These are phyloP conservation scores for Pecten maximus DNA, from an alignment of 2,888 invertebrate species.

Conservation along the genomic window DNA sequence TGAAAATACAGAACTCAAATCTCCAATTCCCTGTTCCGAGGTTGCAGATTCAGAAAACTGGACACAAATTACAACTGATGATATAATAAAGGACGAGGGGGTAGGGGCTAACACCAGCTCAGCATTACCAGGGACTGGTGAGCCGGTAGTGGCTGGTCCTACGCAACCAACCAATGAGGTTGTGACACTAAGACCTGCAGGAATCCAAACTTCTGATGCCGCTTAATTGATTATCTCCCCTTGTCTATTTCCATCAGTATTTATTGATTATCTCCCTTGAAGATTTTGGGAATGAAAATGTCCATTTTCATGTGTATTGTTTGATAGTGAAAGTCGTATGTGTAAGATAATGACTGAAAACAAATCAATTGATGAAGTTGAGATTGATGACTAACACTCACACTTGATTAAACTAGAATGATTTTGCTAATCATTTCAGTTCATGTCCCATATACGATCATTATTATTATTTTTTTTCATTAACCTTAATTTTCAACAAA, in stretches of 20 bases:
- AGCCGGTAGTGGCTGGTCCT: neutral
- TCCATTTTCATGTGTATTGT: no score
- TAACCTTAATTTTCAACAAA: no score
- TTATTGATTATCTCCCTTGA: neutral
- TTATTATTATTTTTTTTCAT: no score
- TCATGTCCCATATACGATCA: no score
- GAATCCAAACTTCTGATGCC: neutral
- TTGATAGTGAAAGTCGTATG: no score
- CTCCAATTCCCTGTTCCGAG: slow-evolving; percentile 54
- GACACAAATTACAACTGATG: neutral
- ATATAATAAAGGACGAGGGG: neutral
- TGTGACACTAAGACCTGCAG: neutral
- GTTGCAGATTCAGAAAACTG: slow-evolving; percentile 38
- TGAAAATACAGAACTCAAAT: slow-evolving; percentile 30
- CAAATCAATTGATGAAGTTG: no score
- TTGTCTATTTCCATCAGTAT: neutral
- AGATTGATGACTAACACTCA: no score
- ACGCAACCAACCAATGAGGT: neutral
- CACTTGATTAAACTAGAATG: no score
- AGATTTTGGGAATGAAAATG: neutral
- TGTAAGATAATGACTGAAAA: no score
- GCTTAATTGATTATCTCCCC: neutral
- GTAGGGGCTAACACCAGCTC: neutral
- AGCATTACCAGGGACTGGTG: neutral
- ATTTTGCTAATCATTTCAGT: no score